Percentiles rank a stretch among this genome's conserved stretches.
These are phyloP conservation scores for Felis catus DNA, from an alignment of 2,113 vertebrate species.

Conservation along the genomic window DNA sequence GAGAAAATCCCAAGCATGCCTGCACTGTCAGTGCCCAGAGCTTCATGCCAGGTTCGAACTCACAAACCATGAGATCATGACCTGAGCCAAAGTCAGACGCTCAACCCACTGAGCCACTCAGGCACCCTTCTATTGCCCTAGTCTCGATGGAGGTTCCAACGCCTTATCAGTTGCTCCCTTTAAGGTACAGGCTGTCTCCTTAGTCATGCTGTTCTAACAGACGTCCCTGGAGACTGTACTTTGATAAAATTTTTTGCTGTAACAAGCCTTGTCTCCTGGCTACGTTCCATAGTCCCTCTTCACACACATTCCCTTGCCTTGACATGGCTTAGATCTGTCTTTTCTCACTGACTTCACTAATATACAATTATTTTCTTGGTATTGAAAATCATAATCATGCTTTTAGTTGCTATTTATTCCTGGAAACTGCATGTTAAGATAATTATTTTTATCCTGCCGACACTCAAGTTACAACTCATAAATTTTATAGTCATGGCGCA, in stretches of 20 bases:
- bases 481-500: background rate
- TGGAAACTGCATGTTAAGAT: slow-evolving; percentile 57
- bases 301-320: background rate
- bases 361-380: slow-evolving; percentile 43
- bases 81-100: too few relatives aligned
- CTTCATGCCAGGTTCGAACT: too few relatives aligned
- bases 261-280: background rate
- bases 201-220: background rate
- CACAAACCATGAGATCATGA: too few relatives aligned
- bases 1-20: too few relatives aligned
- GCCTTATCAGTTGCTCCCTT: background rate
- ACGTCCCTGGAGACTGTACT: background rate
- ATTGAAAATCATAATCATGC: slow-evolving; percentile 57
- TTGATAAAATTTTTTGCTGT: background rate
- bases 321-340: background rate
- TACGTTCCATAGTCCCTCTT: background rate
- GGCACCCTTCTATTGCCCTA: background rate
- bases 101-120: too few relatives aligned
- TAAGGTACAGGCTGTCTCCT: background rate
- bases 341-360: slow-evolving; percentile 10
- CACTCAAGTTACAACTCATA: slow-evolving; percentile 34
- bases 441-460: slow-evolving; percentile 60
- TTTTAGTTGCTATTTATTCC: slow-evolving; percentile 60
- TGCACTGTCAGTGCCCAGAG: too few relatives aligned
- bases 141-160: background rate